Base-by-base conservation (phyloP, 2,888 invertebrate species). In the Acleris laterana region DNA sequence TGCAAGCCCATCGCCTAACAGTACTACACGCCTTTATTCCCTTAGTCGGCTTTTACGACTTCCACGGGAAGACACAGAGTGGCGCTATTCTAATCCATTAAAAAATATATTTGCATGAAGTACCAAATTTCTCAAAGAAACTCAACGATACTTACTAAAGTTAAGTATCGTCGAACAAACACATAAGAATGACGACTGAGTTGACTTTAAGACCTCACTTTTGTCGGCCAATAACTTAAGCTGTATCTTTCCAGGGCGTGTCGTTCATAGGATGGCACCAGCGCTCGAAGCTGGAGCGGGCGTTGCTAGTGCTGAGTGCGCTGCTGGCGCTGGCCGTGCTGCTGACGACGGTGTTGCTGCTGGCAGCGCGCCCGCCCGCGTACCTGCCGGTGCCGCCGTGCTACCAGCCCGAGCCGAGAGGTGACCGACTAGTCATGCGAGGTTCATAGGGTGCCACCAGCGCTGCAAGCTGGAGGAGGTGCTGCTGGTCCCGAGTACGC, bases 211-310 rank as follows among this genome's bases (percentile, higher is more conserved):
- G 28, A 28, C 28, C 28, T 28, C 7, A 28, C 1, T 7, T 28
- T 32, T 32, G 9, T 9, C 9, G 9, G 32, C 9, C 2, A 46
- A 2, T n/a, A n/a, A n/a, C 5, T 5, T 46, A 46, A 46, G 5
- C 13, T 25, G 32, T 50, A 28, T 61, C 19, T 73, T 88, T 87
- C 51, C 92, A 96, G 96, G 96, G 96, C 9, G 94, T 95, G 20
- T 95, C 96, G 64, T 93, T 96, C 74, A 84, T 89, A 72, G 87
- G 88, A 80, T 97, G 97, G 97, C 94, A 95, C 72, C 94, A 95
- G 58, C 93, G 97, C 22, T 95, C 95, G 55, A 93, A 94, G 68
- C 81, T 96, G 72, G 97, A 97, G 84, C 95, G 95, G 84, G 94
- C 94, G 62, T 93, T 97, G 20, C 88, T 96, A 56, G 88, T 96